Conservation (phyloP, 2,888 invertebrate genomes). For the Tolmerus cingulatus region DNA sequence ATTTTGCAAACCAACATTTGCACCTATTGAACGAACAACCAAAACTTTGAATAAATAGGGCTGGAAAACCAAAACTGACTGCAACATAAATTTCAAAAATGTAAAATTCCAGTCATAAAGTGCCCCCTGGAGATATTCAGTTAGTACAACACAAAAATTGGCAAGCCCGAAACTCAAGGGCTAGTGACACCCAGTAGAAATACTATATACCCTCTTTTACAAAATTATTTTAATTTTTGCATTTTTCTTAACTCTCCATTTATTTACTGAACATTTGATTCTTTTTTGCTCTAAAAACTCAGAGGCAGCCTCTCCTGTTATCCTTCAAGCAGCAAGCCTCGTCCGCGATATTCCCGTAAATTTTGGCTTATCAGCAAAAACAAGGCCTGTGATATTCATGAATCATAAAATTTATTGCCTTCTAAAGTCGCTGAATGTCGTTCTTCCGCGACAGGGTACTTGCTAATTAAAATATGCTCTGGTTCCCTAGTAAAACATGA, state of each 20-base stretch:
- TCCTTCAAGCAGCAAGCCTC: background rate
- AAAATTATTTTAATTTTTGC: background rate
- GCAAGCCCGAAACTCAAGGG: background rate
- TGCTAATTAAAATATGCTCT: background rate
- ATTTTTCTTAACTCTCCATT: background rate
- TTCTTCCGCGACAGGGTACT: background rate
- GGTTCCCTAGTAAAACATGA: background rate
- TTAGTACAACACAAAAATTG: too few relatives aligned
- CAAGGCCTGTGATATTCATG: background rate
- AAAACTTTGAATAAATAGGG: background rate
- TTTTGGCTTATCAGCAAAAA: background rate
- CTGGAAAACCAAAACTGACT: background rate
- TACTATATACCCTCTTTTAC: background rate
- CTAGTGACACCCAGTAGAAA: background rate
- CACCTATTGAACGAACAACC: background rate
- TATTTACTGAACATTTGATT: background rate
- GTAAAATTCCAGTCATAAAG: background rate
- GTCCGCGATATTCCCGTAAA: background rate
- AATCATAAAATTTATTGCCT: background rate
- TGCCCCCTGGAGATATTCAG: background rate
- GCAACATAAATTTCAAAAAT: background rate
- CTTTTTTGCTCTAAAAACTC: background rate
- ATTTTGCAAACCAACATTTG: background rate
- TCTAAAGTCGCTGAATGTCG: background rate
- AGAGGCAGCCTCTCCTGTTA: background rate